Percentiles rank a stretch among this genome's conserved stretches.
These are phyloP conservation scores for Troides aeacus DNA, from an alignment of 2,888 invertebrate genomes.

Conservation along the genomic window DNA sequence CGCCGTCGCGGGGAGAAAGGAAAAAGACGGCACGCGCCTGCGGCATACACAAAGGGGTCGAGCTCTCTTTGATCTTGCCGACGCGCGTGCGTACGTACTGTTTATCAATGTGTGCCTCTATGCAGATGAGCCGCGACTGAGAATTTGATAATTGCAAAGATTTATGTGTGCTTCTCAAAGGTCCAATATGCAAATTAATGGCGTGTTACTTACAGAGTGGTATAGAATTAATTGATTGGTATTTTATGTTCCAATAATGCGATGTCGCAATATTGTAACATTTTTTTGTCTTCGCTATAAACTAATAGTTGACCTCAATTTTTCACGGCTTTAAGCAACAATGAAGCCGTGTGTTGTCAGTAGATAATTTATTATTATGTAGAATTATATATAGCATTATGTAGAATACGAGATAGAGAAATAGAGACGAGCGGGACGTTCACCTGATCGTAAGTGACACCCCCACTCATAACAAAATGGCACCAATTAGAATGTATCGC, in stretches of 20 bases:
- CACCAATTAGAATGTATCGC: no score
- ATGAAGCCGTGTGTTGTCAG: no score
- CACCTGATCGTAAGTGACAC: no score
- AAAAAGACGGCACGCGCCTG: constrained; percentile 74
- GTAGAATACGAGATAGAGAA: no score
- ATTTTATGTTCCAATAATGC: constrained; percentile 12
- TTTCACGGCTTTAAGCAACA: no score
- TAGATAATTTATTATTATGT: no score
- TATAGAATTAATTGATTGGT: constrained; percentile 31
- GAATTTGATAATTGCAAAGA: constrained; percentile 80
- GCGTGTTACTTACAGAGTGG: constrained; percentile 25
- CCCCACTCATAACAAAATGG: no score
- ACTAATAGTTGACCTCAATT: no score
- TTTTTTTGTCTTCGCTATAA: no score
- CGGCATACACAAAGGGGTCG: constrained; percentile 78
- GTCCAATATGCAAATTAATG: constrained; percentile 40
- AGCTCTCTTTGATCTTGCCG: constrained; percentile 76
- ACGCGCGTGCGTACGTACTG: constrained; percentile 69
- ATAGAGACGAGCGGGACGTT: no score
- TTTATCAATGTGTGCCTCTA: constrained; percentile 62
- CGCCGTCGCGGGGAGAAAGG: constrained; percentile 54
- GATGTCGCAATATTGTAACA: neutral
- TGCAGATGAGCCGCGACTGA: constrained; percentile 72
- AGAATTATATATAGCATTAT: no score
- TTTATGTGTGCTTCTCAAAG: constrained; percentile 59